Percentiles rank a stretch among this genome's conserved stretches.
Conservation (phyloP, 2,113 vertebrate genomes). For the Romanogobio albipinnatus region DNA sequence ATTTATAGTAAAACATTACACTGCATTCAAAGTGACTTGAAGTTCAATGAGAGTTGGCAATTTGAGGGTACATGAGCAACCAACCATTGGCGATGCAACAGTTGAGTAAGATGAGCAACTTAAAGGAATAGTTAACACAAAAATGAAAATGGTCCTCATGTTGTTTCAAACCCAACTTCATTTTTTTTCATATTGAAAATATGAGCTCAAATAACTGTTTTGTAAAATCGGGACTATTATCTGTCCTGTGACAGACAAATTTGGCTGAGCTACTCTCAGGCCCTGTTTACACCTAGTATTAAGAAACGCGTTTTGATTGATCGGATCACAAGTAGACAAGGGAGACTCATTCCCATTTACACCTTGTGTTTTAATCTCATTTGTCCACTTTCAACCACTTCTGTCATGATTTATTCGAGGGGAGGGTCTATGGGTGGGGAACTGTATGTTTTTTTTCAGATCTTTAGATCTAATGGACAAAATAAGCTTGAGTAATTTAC, state of each 20-base stretch:
- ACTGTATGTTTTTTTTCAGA: too few relatives aligned
- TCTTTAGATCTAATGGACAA: too few relatives aligned
- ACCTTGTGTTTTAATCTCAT: too few relatives aligned
- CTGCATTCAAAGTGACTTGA: neutral
- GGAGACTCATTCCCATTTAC: too few relatives aligned
- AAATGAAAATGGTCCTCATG: neutral
- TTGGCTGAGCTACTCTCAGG: neutral
- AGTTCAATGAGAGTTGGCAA: neutral
- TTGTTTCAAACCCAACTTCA: neutral
- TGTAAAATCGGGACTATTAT: neutral
- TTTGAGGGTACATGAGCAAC: neutral
- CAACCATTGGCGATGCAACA: neutral
- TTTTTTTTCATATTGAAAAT: too few relatives aligned
- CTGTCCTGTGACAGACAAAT: neutral
- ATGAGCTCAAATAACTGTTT: neutral
- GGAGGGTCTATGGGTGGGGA: too few relatives aligned
- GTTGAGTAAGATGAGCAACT: neutral
- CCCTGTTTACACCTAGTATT: too few relatives aligned
- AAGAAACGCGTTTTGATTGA: too few relatives aligned
- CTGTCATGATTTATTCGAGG: too few relatives aligned
- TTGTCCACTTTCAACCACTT: too few relatives aligned
- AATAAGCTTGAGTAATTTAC: too few relatives aligned
- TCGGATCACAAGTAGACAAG: too few relatives aligned
- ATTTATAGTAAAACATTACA: constrained; percentile 16
- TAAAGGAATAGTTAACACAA: neutral